Evolutionary conservation across 2,113 vertebrate species (phyloP).

Genomic region (Numenius arquata): DNA sequence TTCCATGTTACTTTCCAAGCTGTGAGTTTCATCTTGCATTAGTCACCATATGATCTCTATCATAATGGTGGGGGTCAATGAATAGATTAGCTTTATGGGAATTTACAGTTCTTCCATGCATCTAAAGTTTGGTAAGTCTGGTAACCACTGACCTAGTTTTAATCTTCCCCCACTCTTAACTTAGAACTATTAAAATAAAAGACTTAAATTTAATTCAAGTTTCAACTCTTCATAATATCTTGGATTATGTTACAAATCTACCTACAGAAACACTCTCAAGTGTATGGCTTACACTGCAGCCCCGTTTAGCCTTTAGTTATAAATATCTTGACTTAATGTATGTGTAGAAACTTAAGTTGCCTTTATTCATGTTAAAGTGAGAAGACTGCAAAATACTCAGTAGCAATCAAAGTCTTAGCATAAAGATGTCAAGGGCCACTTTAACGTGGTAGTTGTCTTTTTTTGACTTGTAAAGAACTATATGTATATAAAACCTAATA

Average conservation of each 20-base stretch:
- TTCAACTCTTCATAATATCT: conserved; percentile 70
- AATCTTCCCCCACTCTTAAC: conserved; percentile 79
- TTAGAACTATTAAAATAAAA: conserved; percentile 75
- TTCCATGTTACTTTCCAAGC: conserved; percentile 99
- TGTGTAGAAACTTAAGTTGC: conserved; percentile 70
- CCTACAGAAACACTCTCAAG: conserved; percentile 73
- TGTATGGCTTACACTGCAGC: conserved; percentile 70
- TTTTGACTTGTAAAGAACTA: conserved; percentile 56
- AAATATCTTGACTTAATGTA: conserved; percentile 69
- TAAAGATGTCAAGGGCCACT: conserved; percentile 63
- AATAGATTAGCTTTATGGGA: conserved; percentile 99
- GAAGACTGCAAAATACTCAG: conserved; percentile 69
- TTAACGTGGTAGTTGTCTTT: conserved; percentile 68
- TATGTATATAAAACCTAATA: conserved; percentile 70
- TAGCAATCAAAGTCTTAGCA: conserved; percentile 65
- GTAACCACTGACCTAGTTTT: conserved; percentile 81
- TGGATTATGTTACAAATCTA: conserved; percentile 74
- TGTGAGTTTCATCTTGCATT: conserved; percentile 99
- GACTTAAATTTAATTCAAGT: conserved; percentile 67
- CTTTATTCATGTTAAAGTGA: conserved; percentile 72
- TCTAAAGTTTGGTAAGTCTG: conserved; percentile 94
- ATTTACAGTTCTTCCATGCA: conserved; percentile 99
- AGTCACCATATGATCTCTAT: conserved; percentile 99
- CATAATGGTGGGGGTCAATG: conserved; percentile 99
- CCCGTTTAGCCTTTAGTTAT: conserved; percentile 68